Conservation (phyloP, 2,888 invertebrate species). For the Trissoscelio sp. region DNA sequence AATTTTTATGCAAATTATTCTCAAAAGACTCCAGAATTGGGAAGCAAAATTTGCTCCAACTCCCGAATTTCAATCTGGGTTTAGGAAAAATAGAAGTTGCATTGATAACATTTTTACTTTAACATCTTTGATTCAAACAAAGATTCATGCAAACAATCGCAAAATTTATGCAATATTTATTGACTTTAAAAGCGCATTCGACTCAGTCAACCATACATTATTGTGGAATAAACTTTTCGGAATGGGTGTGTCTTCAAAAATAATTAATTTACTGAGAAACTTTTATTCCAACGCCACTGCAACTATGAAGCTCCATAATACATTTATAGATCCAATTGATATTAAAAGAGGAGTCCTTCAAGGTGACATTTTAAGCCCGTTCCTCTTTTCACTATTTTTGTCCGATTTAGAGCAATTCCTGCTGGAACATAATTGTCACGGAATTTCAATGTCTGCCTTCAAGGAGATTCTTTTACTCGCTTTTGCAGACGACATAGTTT, state of each 20-base stretch:
- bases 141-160: too few species aligned
- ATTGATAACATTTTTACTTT: conserved; percentile 6
- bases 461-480: too few species aligned
- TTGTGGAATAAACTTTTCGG: too few species aligned
- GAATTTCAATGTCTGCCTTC: neutral
- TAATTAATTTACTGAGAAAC: neutral
- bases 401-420: neutral
- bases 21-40: neutral
- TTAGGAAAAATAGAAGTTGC: conserved; percentile 11
- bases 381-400: too few species aligned
- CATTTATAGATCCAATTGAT: neutral
- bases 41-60: neutral
- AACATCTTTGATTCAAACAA: neutral
- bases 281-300: neutral
- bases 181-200: neutral
- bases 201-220: neutral
- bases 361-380: too few species aligned
- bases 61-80: conserved; percentile 17
- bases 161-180: neutral
- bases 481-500: neutral
- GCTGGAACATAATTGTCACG: neutral
- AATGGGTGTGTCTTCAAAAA: neutral
- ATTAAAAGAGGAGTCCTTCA: too few species aligned
- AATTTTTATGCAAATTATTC: conserved; percentile 10
- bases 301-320: too few species aligned